Conservation (phyloP, 30 jellyfish, hydroid and myxozoan species). For the Pseudorhiza aurosa region DNA sequence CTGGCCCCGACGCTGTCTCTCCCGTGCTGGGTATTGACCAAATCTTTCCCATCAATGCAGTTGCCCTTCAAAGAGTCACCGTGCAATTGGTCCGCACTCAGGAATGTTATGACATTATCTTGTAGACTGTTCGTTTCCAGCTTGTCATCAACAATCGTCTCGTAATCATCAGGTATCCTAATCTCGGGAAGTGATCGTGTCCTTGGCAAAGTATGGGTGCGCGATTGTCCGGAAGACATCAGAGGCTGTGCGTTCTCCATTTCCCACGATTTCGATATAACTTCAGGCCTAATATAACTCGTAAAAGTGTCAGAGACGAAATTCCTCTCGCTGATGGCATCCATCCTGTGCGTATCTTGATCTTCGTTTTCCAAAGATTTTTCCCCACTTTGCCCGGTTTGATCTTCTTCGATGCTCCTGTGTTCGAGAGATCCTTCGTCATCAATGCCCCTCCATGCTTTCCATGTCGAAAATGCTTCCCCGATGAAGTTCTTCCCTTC, state of each 20-base stretch:
- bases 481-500: slow-evolving; percentile 5
- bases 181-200: slow-evolving; percentile 47
- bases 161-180: slow-evolving; percentile 49
- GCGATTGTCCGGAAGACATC: slow-evolving; percentile 57
- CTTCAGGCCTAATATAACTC: slow-evolving; percentile 30
- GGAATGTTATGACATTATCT: slow-evolving; percentile 46
- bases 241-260: slow-evolving; percentile 57
- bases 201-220: slow-evolving; percentile 50
- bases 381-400: not conserved
- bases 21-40: not conserved
- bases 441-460: slow-evolving; percentile 40
- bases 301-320: slow-evolving; percentile 31
- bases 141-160: slow-evolving; percentile 36
- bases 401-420: not conserved
- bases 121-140: slow-evolving; percentile 42
- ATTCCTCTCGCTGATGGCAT: slow-evolving; percentile 22
- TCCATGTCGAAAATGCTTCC: slow-evolving; percentile 55
- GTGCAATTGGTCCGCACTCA: slow-evolving; percentile 38
- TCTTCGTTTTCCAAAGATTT: slow-evolving; percentile 15
- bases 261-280: slow-evolving; percentile 47
- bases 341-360: slow-evolving; percentile 23
- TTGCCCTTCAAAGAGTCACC: slow-evolving; percentile 18
- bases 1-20: not conserved
- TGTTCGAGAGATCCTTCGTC: slow-evolving; percentile 40
- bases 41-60: slow-evolving; percentile 7